Percentiles rank a stretch among this genome's conserved stretches.
Evolutionary conservation across 92 coral and sea anemone genomes (phyloP).

Genomic region (Porites evermanni): DNA sequence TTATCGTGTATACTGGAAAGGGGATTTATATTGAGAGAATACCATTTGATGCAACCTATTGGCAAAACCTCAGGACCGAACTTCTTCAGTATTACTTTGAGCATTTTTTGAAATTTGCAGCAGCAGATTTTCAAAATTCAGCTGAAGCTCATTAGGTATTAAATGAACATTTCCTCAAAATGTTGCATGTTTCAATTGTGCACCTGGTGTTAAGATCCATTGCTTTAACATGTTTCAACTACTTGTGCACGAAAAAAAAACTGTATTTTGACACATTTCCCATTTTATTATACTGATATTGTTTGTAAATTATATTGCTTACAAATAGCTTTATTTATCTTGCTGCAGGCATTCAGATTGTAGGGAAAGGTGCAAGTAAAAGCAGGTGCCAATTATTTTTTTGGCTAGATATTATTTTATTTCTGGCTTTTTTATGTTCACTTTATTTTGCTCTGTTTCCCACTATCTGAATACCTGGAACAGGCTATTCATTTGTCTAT

Average conservation of each 20-base stretch:
- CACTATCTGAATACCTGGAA: neutral
- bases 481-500: conserved; percentile 3
- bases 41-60: conserved; percentile 26
- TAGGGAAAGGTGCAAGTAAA: conserved; percentile 14
- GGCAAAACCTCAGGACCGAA: conserved; percentile 21
- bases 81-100: conserved; percentile 36
- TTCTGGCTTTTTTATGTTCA: conserved; percentile 5
- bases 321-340: conserved; percentile 26
- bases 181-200: conserved; percentile 30
- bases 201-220: conserved; percentile 25
- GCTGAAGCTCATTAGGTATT: neutral
- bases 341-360: conserved; percentile 27
- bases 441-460: conserved; percentile 23
- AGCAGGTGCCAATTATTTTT: conserved; percentile 17
- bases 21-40: conserved; percentile 45
- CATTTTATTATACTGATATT: conserved; percentile 27
- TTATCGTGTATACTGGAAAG: neutral
- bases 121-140: conserved; percentile 34
- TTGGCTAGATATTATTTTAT: conserved; percentile 5
- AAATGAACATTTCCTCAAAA: conserved; percentile 8
- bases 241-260: conserved; percentile 10
- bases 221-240: conserved; percentile 23
- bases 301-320: conserved; percentile 23
- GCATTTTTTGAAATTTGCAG: conserved; percentile 37
- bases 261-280: conserved; percentile 25